Evolutionary conservation across 1,140 invertebrate genomes (phyloP).

Genomic region (Aplysia californica): DNA sequence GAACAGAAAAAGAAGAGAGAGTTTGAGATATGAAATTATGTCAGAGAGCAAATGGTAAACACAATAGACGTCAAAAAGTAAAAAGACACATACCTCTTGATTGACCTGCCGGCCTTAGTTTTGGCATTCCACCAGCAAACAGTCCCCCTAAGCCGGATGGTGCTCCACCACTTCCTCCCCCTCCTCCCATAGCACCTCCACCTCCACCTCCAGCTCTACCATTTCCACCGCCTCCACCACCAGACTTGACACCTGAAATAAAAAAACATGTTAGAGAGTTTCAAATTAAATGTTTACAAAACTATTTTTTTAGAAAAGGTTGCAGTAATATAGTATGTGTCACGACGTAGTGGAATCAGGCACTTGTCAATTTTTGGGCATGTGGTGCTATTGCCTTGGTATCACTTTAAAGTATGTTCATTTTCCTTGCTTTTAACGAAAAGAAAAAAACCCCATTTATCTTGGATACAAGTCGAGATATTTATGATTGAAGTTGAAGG

Average conservation of each 20-base stretch:
- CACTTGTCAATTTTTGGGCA: too few relatives aligned
- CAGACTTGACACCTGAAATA: not conserved
- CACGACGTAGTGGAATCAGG: too few relatives aligned
- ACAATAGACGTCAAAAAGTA: not conserved
- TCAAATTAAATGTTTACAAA: not conserved
- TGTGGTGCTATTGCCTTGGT: not conserved
- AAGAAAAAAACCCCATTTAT: too few relatives aligned
- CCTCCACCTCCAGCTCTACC: not conserved
- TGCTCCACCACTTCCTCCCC: not conserved
- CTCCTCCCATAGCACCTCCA: not conserved
- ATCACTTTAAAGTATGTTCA: too few relatives aligned
- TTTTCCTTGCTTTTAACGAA: too few relatives aligned
- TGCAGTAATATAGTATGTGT: too few relatives aligned
- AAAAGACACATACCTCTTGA: conserved; percentile 1
- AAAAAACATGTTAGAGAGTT: not conserved
- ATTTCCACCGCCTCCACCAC: not conserved
- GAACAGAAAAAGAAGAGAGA: not conserved
- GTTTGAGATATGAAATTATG: too few relatives aligned
- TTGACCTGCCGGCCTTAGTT: conserved; percentile 16
- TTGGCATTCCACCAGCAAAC: conserved; percentile 25
- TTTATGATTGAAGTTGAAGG: too few relatives aligned
- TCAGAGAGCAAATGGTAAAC: too few relatives aligned
- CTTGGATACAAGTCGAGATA: too few relatives aligned
- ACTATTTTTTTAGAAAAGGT: not conserved
- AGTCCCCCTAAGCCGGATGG: not conserved